Conservation (phyloP, 2,113 vertebrate species). For the Cyanoderma ruficeps region DNA sequence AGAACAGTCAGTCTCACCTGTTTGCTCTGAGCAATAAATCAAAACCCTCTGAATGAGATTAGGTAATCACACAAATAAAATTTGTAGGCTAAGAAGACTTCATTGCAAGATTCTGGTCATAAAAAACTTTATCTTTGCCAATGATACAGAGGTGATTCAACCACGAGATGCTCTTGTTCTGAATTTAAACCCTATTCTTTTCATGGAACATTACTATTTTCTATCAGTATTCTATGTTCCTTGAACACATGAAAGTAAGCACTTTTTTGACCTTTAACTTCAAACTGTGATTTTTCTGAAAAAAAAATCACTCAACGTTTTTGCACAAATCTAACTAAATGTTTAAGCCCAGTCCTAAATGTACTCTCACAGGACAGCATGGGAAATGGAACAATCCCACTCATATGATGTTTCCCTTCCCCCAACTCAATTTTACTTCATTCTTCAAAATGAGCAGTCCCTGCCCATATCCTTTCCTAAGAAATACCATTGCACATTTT, state of each 20-base stretch:
- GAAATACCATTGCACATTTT: background rate
- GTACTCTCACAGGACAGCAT: background rate
- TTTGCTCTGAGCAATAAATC: background rate
- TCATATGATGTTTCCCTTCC: background rate
- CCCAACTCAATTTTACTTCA: background rate
- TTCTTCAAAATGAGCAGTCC: background rate
- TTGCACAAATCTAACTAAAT: background rate
- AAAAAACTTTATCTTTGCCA: background rate
- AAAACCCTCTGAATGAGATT: background rate
- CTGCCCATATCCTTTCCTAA: background rate
- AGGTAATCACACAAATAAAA: background rate
- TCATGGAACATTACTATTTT: background rate
- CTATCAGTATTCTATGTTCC: background rate
- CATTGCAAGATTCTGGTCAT: background rate
- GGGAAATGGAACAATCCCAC: background rate
- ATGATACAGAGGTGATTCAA: background rate
- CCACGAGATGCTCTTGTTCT: background rate
- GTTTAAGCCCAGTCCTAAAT: background rate
- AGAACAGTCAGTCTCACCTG: background rate
- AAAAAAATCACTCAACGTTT: background rate
- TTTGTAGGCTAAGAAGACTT: background rate
- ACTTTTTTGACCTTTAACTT: background rate
- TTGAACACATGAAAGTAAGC: background rate
- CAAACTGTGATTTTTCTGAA: background rate
- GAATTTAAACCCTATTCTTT: background rate